Base-by-base conservation (phyloP, 2,888 invertebrate genomes). In the Sarcophaga caerulescens region DNA sequence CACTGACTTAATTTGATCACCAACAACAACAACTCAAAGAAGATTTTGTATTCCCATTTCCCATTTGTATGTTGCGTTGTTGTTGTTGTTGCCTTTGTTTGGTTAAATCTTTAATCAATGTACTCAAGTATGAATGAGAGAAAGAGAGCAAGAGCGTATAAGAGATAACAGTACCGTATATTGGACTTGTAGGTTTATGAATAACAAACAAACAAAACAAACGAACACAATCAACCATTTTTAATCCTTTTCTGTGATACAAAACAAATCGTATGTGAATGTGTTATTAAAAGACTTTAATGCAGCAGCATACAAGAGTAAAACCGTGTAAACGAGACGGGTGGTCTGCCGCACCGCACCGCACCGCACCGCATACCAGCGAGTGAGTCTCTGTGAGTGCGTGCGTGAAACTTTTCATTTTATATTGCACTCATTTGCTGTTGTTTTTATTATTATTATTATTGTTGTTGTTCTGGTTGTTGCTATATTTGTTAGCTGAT, bases 211-310 rank as follows among this genome's bases (percentile, higher is more conserved):
- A 35, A 10, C 35, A n/a, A 5, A 35, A 35, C 35, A 35, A 35
- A 35, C 35, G 35, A 35, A 35, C 35, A 35, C 35, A 35, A 35
- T 35, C 35, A 35, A 35, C 8, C 8, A 35, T 35, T 35, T 52
- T 52, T 52, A 52, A 52, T 52, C 52, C 52, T 52, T 52, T 14
- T 52, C 17, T 4, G 14, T 52, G 52, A 35, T 52, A 52, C 52
- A 52, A 52, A 47, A 65, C 62, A 84, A 84, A 79, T 84, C 75
- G 69, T 75, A 70, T 79, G 52, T 21, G 65, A 79, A 45, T 52
- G 52, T 52, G 52, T 14, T 52, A 17, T 12, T 52, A 52, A 52
- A 52, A 12, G 17, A 52, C 17, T 52, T 52, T 52, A 14, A 52
- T 14, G 65, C 8, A 35, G 35, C 23, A 14, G 52, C 52, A 52